Base-by-base conservation (phyloP, 64 coral and sea anemone species). In the Cladopsammia gracilis region DNA sequence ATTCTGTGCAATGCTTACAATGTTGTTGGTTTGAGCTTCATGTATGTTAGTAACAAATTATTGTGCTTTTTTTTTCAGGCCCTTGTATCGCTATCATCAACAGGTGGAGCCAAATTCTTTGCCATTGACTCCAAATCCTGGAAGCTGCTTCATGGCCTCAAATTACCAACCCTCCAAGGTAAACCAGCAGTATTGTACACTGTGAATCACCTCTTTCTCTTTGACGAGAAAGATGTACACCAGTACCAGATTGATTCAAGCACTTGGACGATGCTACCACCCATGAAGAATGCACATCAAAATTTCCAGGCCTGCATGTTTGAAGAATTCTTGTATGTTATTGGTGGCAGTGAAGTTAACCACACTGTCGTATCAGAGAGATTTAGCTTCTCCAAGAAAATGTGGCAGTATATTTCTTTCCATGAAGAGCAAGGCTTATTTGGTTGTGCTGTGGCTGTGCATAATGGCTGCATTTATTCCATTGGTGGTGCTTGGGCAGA, bases 331-430 rank as follows among this genome's bases (percentile, higher is more conserved):
- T 6, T 84, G 61, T 84, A 84, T 10, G 61, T 84, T 10, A 68
- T 84, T 52, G 80, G 80, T 68, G 80, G 80, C 18, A 12, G 18
- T 15, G 80, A 84, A 50, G 80, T 68, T 1, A 68, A 84, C 49
- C 80, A 84, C 58, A 84, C 19, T 48, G 80, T 48, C 50, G 62
- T 62, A 50, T 84, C 80, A 12, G 80, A 84, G 62, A 66, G 80
- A 68, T 84, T 84, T 19, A 84, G 62, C 46, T 84, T 84, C 80
- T 66, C 80, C 10, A 84, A 68, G 80, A 84, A 84, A 50, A 84
- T 22, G 12, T 84, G 80, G 80, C 80, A 84, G 62, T 64, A 20
- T 24, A 65, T 84, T 50, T 64, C 61, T 14, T 67, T 84, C 44
- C 80, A 84, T 51, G 61, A 67, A 84, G 80, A 84, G 8, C 80